phyloP scores from a whole-genome alignment of 2,888 invertebrate genomes.

The Aphodius sticticus region DNA sequence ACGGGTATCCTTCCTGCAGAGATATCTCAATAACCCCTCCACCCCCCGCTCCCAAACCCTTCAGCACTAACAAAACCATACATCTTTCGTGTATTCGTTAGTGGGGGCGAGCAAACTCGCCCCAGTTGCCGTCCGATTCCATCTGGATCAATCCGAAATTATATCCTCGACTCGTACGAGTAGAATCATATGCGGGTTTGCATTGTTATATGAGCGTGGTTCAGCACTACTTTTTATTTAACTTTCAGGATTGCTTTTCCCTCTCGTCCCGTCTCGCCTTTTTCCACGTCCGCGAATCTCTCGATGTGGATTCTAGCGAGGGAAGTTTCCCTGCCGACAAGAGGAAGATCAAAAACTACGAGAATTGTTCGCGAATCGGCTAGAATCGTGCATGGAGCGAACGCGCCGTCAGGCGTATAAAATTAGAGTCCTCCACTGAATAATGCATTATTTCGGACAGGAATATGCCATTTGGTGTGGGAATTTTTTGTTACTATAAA shows the following conservation, averaged over 20 bases:
- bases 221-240: slow-evolving; percentile 4
- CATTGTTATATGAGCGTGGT: slow-evolving; percentile 24
- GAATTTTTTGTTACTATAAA: too few species aligned
- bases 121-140: not conserved
- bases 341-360: not conserved
- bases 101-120: not conserved
- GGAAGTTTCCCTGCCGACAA: not conserved
- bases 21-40: not conserved
- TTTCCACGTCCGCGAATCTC: not conserved
- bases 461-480: not conserved
- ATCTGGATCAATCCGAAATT: slow-evolving; percentile 36
- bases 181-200: slow-evolving; percentile 34
- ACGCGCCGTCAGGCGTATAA: not conserved
- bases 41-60: not conserved
- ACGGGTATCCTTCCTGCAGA: not conserved
- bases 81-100: not conserved
- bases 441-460: not conserved
- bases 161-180: slow-evolving; percentile 24
- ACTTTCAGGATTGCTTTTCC: not conserved
- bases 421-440: not conserved
- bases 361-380: not conserved
- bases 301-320: not conserved
- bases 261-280: not conserved
- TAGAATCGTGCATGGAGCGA: not conserved
- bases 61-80: not conserved